Conservation (phyloP, 2,113 vertebrate genomes). For the Campylomormyrus numenius region DNA sequence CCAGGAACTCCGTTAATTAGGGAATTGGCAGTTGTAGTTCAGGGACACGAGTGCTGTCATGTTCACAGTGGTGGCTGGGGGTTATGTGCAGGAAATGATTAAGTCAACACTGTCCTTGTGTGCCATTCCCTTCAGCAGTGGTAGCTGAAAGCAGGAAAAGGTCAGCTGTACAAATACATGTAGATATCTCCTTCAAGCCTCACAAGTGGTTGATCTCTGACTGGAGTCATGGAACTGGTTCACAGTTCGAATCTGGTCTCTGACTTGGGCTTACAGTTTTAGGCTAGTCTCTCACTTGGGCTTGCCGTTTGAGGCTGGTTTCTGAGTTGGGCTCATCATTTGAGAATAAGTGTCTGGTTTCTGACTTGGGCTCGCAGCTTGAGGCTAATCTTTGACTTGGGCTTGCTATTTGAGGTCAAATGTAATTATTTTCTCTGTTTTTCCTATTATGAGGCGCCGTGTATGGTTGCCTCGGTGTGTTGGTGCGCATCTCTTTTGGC, state of each 20-base stretch:
- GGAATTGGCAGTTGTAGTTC: neutral
- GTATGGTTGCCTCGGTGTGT: too few species aligned
- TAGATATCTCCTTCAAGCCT: conserved; percentile 9
- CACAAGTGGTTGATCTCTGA: neutral
- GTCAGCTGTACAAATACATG: neutral
- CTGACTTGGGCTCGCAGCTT: neutral
- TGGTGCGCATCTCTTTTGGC: too few species aligned
- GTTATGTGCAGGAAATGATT: neutral
- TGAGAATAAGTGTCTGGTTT: neutral
- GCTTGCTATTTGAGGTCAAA: conserved; percentile 16
- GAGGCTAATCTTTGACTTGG: neutral
- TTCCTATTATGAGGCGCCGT: too few species aligned
- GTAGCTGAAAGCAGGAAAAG: conserved; percentile 24
- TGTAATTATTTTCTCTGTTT: too few species aligned
- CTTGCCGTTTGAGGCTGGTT: neutral
- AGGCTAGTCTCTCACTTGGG: neutral
- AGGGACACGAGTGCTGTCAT: neutral
- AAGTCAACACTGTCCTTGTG: neutral
- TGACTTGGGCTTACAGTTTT: neutral
- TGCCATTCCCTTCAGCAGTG: too few species aligned
- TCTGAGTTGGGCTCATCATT: neutral
- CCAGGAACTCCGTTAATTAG: neutral
- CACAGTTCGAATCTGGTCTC: neutral
- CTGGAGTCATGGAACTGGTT: neutral
- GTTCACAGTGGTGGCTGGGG: neutral